phyloP scores from a whole-genome alignment of 2,888 invertebrate genomes.

The Fragum sueziense region DNA sequence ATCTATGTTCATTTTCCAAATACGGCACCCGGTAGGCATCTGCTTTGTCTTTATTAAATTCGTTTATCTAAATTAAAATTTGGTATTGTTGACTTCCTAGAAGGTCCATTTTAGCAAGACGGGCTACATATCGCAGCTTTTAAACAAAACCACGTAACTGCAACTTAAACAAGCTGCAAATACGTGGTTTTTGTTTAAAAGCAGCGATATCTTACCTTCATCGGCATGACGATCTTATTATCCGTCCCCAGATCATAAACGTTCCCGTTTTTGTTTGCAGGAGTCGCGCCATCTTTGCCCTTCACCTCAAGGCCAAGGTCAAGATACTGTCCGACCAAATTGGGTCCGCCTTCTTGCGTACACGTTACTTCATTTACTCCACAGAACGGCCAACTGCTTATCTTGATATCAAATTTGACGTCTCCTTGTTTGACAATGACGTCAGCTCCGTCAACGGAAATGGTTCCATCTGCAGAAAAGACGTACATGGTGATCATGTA shows the following conservation, averaged over 20 bases:
- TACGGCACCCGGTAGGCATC: too few species aligned
- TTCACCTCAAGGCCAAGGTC: slow-evolving; percentile 8
- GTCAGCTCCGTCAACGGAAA: slow-evolving; percentile 22
- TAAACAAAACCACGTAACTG: too few species aligned
- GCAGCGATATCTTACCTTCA: too few species aligned
- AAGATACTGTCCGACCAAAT: background rate
- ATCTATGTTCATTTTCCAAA: too few species aligned
- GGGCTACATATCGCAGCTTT: too few species aligned
- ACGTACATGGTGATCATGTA: slow-evolving; percentile 14
- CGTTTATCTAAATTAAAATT: too few species aligned
- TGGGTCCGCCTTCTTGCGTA: background rate
- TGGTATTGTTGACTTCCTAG: too few species aligned
- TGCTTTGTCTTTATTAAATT: too few species aligned
- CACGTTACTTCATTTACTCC: background rate
- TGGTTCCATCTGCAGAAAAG: slow-evolving; percentile 31
- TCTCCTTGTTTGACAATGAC: slow-evolving; percentile 27
- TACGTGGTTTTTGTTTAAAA: too few species aligned
- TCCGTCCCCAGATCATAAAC: background rate
- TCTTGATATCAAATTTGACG: slow-evolving; percentile 32
- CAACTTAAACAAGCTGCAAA: too few species aligned
- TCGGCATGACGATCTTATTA: background rate
- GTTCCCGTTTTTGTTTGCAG: background rate
- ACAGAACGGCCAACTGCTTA: slow-evolving; percentile 39
- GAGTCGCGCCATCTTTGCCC: background rate
- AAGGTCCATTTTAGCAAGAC: too few species aligned